Percentiles rank a stretch among this genome's conserved stretches.
Conservation (phyloP, 2,113 vertebrate genomes). For the Dipodomys stephensi region DNA sequence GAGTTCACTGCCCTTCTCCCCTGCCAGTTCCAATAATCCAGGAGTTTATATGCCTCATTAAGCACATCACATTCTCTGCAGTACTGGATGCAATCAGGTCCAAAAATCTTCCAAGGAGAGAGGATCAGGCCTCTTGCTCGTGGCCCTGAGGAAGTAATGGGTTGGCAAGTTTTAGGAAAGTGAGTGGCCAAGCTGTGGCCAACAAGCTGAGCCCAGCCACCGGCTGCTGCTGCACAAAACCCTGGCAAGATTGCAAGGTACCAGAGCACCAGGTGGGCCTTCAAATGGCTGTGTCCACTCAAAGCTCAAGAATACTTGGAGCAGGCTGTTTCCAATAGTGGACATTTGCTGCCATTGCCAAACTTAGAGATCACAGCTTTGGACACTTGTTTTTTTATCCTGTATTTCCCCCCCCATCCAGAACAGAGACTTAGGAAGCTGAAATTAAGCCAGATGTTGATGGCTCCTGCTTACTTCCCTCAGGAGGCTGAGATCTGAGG, state of each 20-base stretch:
- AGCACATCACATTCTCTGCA: not conserved
- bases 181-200: not conserved
- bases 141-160: not conserved
- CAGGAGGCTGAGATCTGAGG: no score
- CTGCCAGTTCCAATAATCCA: constrained; percentile 42
- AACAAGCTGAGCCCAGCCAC: not conserved
- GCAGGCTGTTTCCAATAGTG: not conserved
- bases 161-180: not conserved
- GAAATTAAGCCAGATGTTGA: not conserved
- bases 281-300: not conserved
- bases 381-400: not conserved
- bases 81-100: not conserved
- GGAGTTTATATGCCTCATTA: constrained; percentile 41
- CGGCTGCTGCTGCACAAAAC: no score
- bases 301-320: not conserved
- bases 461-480: no score
- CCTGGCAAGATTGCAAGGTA: not conserved
- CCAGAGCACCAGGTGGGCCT: not conserved
- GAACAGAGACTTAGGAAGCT: not conserved
- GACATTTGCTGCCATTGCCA: not conserved
- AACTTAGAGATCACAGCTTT: not conserved
- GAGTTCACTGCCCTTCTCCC: not conserved
- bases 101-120: constrained; percentile 27
- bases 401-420: not conserved
- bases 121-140: not conserved